Conservation (phyloP, 2,797 vertebrate species). For the Muscicapa comitata region DNA sequence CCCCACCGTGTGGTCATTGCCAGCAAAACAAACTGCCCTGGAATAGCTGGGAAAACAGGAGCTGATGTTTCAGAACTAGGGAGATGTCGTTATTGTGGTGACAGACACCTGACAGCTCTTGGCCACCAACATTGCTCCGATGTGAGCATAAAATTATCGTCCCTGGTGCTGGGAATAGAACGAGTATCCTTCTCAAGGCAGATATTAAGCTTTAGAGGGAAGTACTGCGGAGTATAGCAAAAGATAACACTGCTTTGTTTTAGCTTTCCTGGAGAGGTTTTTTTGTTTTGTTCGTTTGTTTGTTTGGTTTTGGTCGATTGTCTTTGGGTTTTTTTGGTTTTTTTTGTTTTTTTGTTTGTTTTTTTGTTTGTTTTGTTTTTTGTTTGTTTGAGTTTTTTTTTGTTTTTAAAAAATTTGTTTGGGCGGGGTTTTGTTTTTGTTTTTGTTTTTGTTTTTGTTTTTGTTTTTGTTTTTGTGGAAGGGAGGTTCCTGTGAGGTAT, state of each 20-base stretch:
- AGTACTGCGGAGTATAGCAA: not conserved
- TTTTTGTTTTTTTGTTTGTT: no score
- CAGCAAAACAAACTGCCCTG: not conserved
- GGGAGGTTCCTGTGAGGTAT: not conserved
- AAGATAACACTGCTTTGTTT: not conserved
- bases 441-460: no score
- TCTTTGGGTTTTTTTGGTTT: no score
- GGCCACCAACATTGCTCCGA: not conserved
- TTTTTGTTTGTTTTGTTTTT: not conserved
- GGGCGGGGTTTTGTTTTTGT: no score
- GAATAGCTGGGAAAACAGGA: not conserved
- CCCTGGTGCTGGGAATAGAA: not conserved
- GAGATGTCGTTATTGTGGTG: not conserved
- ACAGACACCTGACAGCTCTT: not conserved
- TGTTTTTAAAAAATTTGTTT: no score
- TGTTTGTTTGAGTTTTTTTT: no score
- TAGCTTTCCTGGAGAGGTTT: not conserved
- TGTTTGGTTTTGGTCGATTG: no score
- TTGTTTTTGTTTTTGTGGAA: not conserved
- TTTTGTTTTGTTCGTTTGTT: not conserved
- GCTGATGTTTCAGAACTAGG: not conserved
- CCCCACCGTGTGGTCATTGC: slow-evolving; percentile 51
- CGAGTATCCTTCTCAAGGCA: not conserved
- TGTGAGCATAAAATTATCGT: not conserved
- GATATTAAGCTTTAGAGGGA: not conserved